Percentiles rank a stretch among this genome's conserved stretches.
Conservation (phyloP, 2,888 invertebrate species). For the Ferrisia virgata region DNA sequence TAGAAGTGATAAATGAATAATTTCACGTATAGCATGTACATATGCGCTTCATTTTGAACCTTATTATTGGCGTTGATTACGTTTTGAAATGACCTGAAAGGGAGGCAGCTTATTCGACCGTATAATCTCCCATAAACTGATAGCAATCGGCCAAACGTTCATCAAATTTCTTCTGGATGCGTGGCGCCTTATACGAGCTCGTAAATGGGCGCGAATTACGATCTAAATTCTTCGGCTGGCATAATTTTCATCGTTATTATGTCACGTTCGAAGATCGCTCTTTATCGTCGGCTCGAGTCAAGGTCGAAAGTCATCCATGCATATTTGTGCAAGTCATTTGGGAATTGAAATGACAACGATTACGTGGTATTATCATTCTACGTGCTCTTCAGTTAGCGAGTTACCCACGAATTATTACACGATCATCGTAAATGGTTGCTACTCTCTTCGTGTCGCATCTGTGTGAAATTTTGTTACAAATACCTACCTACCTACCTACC, state of each 20-base stretch:
- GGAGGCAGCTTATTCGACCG: no score
- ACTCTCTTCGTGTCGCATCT: no score
- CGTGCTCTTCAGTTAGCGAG: background rate
- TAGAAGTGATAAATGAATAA: no score
- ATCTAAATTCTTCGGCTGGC: background rate
- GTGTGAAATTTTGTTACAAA: background rate
- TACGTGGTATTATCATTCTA: background rate
- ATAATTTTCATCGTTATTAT: background rate
- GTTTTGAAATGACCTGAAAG: no score
- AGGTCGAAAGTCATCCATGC: constrained; percentile 22
- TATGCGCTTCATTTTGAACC: no score
- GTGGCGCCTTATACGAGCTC: background rate
- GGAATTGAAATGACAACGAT: constrained; percentile 2
- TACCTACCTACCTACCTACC: background rate
- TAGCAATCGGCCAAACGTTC: no score
- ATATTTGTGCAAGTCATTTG: constrained; percentile 2
- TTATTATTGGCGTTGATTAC: no score
- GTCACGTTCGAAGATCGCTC: constrained; percentile 3
- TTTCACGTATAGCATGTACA: no score
- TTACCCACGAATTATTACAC: background rate
- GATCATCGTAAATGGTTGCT: background rate
- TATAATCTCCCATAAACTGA: no score
- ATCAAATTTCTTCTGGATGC: no score
- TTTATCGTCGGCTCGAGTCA: background rate
- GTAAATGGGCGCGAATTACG: background rate